phyloP scores from a whole-genome alignment of 2,797 vertebrate genomes.

The Scolopax bukidnonensis region DNA sequence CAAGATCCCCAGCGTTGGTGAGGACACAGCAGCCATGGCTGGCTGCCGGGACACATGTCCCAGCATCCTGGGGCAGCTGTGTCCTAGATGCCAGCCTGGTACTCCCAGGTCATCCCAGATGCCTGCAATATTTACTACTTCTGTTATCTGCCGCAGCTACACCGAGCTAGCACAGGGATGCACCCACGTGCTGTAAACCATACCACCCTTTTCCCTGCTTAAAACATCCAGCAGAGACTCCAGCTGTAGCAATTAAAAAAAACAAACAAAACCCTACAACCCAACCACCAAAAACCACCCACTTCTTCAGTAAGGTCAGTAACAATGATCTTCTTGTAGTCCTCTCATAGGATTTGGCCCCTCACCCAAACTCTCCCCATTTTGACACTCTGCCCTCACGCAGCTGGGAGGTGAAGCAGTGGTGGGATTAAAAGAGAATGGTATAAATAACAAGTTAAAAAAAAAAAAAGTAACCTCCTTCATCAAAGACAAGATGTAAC shows the following conservation, averaged over 20 bases:
- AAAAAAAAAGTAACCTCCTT: neutral
- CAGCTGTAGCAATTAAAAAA: neutral
- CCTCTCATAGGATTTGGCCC: neutral
- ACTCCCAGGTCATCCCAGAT: neutral
- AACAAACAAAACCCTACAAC: too few relatives aligned
- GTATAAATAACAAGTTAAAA: neutral
- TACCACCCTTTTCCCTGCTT: neutral
- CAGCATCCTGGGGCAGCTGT: neutral
- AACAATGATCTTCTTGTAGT: neutral
- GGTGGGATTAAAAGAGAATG: fast-evolving
- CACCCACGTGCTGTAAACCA: neutral
- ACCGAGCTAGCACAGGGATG: neutral
- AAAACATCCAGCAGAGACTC: neutral
- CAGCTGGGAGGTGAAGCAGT: neutral
- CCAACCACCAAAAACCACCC: neutral
- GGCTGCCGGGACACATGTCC: neutral
- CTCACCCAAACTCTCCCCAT: fast-evolving
- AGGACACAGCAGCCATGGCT: neutral
- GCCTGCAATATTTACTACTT: neutral
- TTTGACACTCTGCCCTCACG: neutral
- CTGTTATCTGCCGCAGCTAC: neutral
- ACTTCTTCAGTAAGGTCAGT: neutral
- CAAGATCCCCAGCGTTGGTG: fast-evolving
- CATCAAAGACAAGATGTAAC: neutral
- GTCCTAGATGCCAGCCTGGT: neutral